These are phyloP conservation scores for Chloropsis cyanopogon DNA, from an alignment of 2,113 vertebrate species.

Conservation along the genomic window DNA sequence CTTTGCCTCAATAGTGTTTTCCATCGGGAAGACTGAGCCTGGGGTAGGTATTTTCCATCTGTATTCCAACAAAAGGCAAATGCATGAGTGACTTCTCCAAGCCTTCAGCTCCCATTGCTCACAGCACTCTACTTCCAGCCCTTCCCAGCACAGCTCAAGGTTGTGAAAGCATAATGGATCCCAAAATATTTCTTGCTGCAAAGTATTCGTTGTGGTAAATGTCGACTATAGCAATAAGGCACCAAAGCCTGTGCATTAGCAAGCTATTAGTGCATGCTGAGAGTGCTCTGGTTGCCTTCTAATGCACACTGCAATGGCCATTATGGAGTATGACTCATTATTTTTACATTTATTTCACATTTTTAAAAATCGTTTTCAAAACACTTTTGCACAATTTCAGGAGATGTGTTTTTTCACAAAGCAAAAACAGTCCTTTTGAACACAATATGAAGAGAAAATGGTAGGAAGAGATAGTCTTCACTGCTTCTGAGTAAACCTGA, in stretches of 20 bases:
- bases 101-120: neutral
- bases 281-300: slow-evolving; percentile 58
- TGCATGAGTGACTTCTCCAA: neutral
- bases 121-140: neutral
- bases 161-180: slow-evolving; percentile 54
- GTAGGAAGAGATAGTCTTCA: neutral
- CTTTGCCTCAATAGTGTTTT: neutral
- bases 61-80: neutral
- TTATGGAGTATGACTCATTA: slow-evolving; percentile 55
- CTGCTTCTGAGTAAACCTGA: neutral
- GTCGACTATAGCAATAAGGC: slow-evolving; percentile 51
- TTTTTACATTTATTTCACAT: slow-evolving; percentile 63
- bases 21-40: neutral
- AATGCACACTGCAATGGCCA: slow-evolving; percentile 46
- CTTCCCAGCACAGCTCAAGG: slow-evolving; percentile 40
- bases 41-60: neutral
- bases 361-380: slow-evolving; percentile 50
- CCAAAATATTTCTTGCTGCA: slow-evolving; percentile 60
- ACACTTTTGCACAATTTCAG: slow-evolving; percentile 28
- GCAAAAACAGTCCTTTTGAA: neutral
- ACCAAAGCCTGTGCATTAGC: slow-evolving; percentile 46
- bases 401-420: neutral
- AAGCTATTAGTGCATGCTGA: slow-evolving; percentile 56
- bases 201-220: slow-evolving; percentile 53
- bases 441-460: neutral